Percentiles rank a stretch among this genome's conserved stretches.
These are phyloP conservation scores for Drosophila silvestris DNA, from an alignment of 2,888 invertebrate species.

Conservation along the genomic window DNA sequence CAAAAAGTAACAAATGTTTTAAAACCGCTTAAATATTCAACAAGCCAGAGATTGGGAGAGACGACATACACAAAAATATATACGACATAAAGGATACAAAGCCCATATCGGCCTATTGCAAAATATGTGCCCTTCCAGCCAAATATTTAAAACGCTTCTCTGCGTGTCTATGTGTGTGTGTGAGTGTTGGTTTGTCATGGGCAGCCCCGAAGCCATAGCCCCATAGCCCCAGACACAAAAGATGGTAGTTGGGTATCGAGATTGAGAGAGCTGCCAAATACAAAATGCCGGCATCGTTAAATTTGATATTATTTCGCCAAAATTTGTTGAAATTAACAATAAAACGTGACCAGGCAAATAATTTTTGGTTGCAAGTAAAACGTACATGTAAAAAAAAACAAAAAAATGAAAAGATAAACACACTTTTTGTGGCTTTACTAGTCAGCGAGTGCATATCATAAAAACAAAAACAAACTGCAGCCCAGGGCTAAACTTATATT, in stretches of 20 bases:
- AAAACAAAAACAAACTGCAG: neutral
- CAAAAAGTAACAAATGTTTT: conserved; percentile 70
- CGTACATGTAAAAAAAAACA: neutral
- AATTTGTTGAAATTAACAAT: conserved; percentile 79
- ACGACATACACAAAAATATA: conserved; percentile 17
- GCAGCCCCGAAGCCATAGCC: neutral
- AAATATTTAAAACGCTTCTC: conserved; percentile 49
- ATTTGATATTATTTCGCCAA: conserved; percentile 69
- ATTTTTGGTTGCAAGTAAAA: conserved; percentile 46
- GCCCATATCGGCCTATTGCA: conserved; percentile 74
- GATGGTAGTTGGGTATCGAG: conserved; percentile 2
- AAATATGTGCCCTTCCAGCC: conserved; percentile 72
- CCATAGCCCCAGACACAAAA: conserved; percentile 17
- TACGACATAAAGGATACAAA: conserved; percentile 53
- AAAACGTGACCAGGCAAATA: conserved; percentile 78
- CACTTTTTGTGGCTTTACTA: conserved; percentile 7
- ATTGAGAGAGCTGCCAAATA: conserved; percentile 3
- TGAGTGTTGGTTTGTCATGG: conserved; percentile 35
- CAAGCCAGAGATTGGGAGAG: conserved; percentile 55
- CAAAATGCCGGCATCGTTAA: conserved; percentile 57
- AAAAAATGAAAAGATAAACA: conserved; percentile 11
- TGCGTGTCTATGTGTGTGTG: conserved; percentile 11
- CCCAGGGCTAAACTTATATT: neutral
- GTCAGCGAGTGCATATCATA: neutral
- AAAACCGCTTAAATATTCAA: conserved; percentile 81